Percentiles rank a stretch among this genome's conserved stretches.
Conservation (phyloP, 35 echinoderm and acorn worm genomes). For the Lytechinus variegatus region DNA sequence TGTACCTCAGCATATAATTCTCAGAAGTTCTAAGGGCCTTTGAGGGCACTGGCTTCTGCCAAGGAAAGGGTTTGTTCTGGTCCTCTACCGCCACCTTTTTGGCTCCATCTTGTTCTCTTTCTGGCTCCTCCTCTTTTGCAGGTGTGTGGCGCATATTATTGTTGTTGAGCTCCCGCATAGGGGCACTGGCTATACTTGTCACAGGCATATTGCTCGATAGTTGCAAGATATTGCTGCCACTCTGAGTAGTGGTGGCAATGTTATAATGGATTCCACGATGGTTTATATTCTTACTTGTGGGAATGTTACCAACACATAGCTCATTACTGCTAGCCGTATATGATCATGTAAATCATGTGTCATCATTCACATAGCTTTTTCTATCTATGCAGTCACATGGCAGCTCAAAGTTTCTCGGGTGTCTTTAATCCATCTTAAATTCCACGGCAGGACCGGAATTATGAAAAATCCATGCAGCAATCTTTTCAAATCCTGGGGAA, state of each 20-base stretch:
- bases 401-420: neutral
- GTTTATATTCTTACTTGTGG: neutral
- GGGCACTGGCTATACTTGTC: neutral
- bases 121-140: neutral
- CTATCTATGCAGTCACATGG: neutral
- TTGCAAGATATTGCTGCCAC: neutral
- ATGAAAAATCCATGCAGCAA: neutral
- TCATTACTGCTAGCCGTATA: neutral
- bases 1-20: constrained; percentile 84
- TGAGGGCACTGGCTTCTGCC: constrained; percentile 63
- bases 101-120: neutral
- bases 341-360: neutral
- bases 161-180: constrained; percentile 22
- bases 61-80: constrained; percentile 21
- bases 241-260: neutral
- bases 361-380: neutral
- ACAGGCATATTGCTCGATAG: constrained; percentile 19
- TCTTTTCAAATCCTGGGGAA: neutral
- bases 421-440: neutral
- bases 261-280: neutral
- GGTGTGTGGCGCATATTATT: neutral
- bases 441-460: neutral
- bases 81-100: constrained; percentile 1
- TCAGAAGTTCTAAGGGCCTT: constrained; percentile 77
- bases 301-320: neutral